Percentiles rank a stretch among this genome's conserved stretches.
These are phyloP conservation scores for Trichoplusia ni DNA, from an alignment of 1,140 invertebrate genomes.

Conservation along the genomic window DNA sequence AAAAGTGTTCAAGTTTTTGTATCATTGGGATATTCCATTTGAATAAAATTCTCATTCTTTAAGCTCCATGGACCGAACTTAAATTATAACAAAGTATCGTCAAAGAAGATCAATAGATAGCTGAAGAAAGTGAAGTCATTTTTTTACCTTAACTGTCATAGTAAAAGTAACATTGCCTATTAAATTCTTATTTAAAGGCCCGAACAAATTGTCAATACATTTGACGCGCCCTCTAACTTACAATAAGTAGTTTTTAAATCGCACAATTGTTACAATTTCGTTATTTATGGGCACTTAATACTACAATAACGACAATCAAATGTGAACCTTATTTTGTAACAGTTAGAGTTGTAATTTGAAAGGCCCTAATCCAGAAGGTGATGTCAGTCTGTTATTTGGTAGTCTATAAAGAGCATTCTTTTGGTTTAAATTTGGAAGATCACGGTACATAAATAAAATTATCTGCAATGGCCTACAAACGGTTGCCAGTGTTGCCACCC, in stretches of 20 bases:
- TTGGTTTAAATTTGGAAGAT: constrained; percentile 48
- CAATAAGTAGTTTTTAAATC: constrained; percentile 60
- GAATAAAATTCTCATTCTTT: no score
- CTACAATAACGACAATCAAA: not conserved
- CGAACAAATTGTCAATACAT: constrained; percentile 61
- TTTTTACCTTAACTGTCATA: not conserved
- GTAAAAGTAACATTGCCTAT: constrained; percentile 45
- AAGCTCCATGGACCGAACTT: no score
- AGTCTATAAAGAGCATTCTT: constrained; percentile 39
- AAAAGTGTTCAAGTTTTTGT: no score
- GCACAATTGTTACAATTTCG: constrained; percentile 63
- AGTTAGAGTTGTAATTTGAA: constrained; percentile 33
- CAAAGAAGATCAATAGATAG: no score
- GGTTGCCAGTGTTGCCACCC: constrained; percentile 57
- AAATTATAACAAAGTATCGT: no score
- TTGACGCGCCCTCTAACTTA: constrained; percentile 56
- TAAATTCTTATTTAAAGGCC: constrained; percentile 64
- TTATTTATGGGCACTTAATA: constrained; percentile 54
- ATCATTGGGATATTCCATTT: no score
- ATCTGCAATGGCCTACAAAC: constrained; percentile 61
- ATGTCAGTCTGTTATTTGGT: constrained; percentile 21
- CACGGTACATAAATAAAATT: constrained; percentile 77
- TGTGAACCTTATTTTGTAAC: not conserved
- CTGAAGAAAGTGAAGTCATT: not conserved
- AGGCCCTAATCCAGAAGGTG: not conserved